These are phyloP conservation scores for Drusus annulatus DNA, from an alignment of 1,140 invertebrate genomes.

Conservation along the genomic window DNA sequence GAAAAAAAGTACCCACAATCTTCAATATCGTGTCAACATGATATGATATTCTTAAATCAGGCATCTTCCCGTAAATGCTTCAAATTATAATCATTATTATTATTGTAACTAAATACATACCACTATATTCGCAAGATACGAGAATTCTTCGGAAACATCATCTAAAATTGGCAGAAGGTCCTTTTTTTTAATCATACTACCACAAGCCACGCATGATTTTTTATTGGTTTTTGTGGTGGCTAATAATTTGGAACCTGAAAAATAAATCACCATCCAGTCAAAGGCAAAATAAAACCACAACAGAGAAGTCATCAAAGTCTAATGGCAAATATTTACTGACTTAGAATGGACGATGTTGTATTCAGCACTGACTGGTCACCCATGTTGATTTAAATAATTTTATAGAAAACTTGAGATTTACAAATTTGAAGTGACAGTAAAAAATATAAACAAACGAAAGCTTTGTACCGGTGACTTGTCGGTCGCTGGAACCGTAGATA, in stretches of 20 bases:
- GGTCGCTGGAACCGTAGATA: no score
- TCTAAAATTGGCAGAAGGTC: constrained; percentile 5
- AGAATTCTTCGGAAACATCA: constrained; percentile 25
- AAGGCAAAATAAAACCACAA: no score
- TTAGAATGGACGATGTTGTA: no score
- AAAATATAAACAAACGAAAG: no score
- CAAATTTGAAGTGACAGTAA: no score
- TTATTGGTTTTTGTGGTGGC: background rate
- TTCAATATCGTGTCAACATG: background rate
- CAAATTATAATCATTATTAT: background rate
- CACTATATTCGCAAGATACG: constrained; percentile 26
- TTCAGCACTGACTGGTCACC: no score
- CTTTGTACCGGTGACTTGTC: background rate
- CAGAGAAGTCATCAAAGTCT: no score
- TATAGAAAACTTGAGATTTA: no score
- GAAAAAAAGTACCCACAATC: background rate
- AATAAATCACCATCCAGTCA: background rate
- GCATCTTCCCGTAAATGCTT: no score
- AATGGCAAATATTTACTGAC: no score
- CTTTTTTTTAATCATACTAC: background rate
- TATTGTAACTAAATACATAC: background rate
- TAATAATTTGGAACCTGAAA: constrained; percentile 1
- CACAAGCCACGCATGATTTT: constrained; percentile 14
- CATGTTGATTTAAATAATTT: no score
- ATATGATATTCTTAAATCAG: no score